phyloP scores from a whole-genome alignment of 2,888 invertebrate species.

The Drosophila algonquin region DNA sequence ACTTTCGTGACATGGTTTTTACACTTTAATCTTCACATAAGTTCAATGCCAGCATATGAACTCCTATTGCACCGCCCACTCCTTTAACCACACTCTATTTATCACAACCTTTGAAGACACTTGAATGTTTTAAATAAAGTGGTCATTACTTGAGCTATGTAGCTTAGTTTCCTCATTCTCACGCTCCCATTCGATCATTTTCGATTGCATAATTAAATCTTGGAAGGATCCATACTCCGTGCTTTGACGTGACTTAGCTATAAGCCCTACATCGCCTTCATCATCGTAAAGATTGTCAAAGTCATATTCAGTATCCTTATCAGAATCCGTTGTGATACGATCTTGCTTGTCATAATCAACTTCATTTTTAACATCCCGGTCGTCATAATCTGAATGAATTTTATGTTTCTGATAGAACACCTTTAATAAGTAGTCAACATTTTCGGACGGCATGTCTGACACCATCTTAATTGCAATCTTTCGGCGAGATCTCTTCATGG shows the following conservation, averaged over 20 bases:
- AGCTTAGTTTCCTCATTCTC: constrained; percentile 74
- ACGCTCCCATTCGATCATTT: constrained; percentile 66
- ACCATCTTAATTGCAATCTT: constrained; percentile 77
- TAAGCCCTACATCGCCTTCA: constrained; percentile 67
- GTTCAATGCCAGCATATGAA: constrained; percentile 73
- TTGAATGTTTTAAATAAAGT: constrained; percentile 56
- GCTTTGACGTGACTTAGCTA: constrained; percentile 67
- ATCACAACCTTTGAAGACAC: background rate
- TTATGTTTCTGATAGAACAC: constrained; percentile 70
- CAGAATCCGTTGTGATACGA: constrained; percentile 25
- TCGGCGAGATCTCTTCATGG: constrained; percentile 65
- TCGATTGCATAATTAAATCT: constrained; percentile 76
- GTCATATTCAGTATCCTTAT: constrained; percentile 61
- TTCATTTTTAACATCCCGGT: constrained; percentile 23
- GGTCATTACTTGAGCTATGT: constrained; percentile 52
- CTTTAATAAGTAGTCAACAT: constrained; percentile 68
- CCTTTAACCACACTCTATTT: too few species aligned
- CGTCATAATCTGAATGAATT: constrained; percentile 42
- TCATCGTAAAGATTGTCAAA: constrained; percentile 80
- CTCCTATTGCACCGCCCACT: constrained; percentile 50
- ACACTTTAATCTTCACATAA: constrained; percentile 17
- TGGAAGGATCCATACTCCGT: constrained; percentile 77
- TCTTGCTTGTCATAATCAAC: constrained; percentile 46
- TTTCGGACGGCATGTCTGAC: constrained; percentile 74
- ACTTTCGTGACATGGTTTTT: constrained; percentile 13